phyloP scores from a whole-genome alignment of 2,113 vertebrate genomes.

The Gallinago jamesoni region DNA sequence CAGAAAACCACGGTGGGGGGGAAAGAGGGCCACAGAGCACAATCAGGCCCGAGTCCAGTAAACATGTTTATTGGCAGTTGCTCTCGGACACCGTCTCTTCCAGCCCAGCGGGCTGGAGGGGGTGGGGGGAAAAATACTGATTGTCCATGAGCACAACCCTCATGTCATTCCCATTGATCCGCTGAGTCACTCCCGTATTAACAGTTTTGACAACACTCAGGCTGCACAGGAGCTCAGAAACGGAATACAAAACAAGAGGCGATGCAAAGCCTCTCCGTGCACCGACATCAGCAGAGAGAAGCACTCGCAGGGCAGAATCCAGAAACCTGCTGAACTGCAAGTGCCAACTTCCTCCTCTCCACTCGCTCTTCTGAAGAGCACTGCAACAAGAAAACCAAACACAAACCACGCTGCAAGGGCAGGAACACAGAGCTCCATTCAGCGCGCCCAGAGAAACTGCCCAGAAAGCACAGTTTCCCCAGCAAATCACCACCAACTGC shows the following conservation, averaged over 20 bases:
- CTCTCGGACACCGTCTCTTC: conserved; percentile 1
- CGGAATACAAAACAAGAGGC: not conserved
- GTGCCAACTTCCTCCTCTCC: not conserved
- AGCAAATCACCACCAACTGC: not conserved
- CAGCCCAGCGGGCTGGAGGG: conserved; percentile 8
- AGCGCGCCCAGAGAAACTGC: not conserved
- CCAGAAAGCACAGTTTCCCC: not conserved
- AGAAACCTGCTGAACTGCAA: conserved; percentile 17
- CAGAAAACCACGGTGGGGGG: not conserved
- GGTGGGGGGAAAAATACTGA: not conserved
- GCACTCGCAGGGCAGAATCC: not conserved
- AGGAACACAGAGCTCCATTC: not conserved
- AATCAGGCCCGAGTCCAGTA: not conserved
- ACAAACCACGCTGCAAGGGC: not conserved
- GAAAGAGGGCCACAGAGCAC: not conserved
- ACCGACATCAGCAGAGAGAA: not conserved
- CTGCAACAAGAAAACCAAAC: not conserved
- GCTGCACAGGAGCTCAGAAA: conserved; percentile 24
- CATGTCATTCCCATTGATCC: conserved; percentile 53
- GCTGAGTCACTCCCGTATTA: conserved; percentile 66
- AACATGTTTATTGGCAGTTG: conserved; percentile 35
- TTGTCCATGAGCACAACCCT: conserved; percentile 26
- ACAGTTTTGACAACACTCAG: conserved; percentile 36
- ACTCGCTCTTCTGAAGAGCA: not conserved
- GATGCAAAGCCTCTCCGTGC: not conserved